A percentile compares a stretch with the other conserved stretches of the same genome.
phyloP scores from a whole-genome alignment of 1,140 invertebrate genomes.

The Phthorimaea operculella region DNA sequence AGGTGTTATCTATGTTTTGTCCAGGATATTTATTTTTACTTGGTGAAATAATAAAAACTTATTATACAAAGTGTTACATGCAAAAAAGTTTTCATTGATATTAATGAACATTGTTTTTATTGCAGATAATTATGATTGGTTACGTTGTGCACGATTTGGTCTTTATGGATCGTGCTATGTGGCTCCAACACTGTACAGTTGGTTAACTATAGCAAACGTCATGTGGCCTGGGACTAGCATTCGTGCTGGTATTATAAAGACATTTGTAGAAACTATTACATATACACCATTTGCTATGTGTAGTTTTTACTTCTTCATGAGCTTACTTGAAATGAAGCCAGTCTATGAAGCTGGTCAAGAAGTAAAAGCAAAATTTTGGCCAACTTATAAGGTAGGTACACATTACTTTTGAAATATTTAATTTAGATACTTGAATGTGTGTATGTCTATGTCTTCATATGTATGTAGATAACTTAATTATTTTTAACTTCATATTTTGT shows the following conservation, averaged over 20 bases:
- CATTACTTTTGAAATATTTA: slow-evolving; percentile 10
- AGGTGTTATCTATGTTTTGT: no score
- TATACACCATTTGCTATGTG: slow-evolving; percentile 84
- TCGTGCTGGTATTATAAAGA: slow-evolving; percentile 64
- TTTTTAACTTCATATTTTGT: no score
- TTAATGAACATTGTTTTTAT: background rate
- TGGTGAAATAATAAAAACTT: no score
- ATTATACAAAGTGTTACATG: no score
- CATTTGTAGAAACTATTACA: slow-evolving; percentile 82
- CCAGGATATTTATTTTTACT: no score
- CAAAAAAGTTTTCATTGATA: no score
- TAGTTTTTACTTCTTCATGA: slow-evolving; percentile 86
- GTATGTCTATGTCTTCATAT: no score
- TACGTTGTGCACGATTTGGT: slow-evolving; percentile 52
- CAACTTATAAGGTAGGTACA: slow-evolving; percentile 79
- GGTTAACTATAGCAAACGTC: slow-evolving; percentile 52
- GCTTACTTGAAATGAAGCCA: slow-evolving; percentile 78
- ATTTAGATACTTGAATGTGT: no score
- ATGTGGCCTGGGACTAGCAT: slow-evolving; percentile 54
- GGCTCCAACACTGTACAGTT: slow-evolving; percentile 54
- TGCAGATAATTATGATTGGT: slow-evolving; percentile 52
- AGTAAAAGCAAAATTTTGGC: slow-evolving; percentile 80
- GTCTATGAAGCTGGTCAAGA: slow-evolving; percentile 74
- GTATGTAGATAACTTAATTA: no score
- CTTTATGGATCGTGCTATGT: slow-evolving; percentile 62